These are phyloP conservation scores for Neoarius graeffei DNA, from an alignment of 2,113 vertebrate genomes.

Conservation along the genomic window DNA sequence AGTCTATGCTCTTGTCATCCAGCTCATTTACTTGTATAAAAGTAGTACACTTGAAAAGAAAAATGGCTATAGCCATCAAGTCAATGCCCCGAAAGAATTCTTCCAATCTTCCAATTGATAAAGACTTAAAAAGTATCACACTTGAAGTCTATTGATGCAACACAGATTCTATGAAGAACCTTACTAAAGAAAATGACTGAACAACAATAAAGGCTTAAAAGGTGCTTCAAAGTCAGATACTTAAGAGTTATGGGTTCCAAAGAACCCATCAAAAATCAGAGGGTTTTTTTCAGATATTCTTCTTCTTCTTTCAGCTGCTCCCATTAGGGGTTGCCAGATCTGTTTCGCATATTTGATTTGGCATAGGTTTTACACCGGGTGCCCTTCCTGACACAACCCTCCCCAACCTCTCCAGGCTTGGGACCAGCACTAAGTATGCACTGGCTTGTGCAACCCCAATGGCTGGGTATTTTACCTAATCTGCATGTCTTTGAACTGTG, in stretches of 20 bases:
- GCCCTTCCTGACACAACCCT: too few relatives aligned
- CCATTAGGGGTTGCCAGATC: too few relatives aligned
- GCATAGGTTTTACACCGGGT: too few relatives aligned
- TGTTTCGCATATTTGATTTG: too few relatives aligned
- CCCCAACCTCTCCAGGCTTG: too few relatives aligned
- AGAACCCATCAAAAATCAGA: neutral
- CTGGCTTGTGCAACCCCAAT: too few relatives aligned
- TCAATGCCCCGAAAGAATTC: neutral
- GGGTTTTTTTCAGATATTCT: too few relatives aligned
- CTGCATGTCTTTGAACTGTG: too few relatives aligned
- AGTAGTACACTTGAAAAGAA: neutral
- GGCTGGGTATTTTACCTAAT: too few relatives aligned
- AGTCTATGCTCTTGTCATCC: neutral
- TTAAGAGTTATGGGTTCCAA: neutral
- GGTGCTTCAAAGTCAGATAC: neutral
- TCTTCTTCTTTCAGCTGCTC: too few relatives aligned
- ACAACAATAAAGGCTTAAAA: neutral
- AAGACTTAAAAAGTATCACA: neutral
- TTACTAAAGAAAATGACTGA: neutral
- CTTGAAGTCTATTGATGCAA: neutral
- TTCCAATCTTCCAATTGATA: neutral
- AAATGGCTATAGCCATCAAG: neutral
- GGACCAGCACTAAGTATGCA: too few relatives aligned
- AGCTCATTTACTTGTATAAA: neutral
- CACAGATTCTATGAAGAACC: neutral